Evolutionary conservation across 2,113 vertebrate species (phyloP).

Genomic region (Shinisaurus crocodilurus): DNA sequence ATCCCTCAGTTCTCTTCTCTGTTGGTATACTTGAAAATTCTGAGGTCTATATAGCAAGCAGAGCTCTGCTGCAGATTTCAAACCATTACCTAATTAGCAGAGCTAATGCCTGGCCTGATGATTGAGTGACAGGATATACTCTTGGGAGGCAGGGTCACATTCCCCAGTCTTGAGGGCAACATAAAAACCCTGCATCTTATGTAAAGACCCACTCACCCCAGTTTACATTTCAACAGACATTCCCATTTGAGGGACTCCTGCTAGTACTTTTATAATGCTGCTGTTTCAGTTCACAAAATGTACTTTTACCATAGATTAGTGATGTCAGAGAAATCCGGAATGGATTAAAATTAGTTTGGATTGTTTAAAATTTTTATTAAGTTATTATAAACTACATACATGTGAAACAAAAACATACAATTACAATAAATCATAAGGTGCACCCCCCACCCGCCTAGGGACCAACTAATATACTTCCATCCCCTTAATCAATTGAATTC

Average conservation of each 20-base stretch:
- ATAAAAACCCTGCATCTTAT: neutral
- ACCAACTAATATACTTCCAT: too few relatives aligned
- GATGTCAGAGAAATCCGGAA: too few relatives aligned
- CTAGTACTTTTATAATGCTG: neutral
- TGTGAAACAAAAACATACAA: too few relatives aligned
- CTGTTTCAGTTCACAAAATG: constrained; percentile 51
- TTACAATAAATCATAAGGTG: too few relatives aligned
- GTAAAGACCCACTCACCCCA: neutral
- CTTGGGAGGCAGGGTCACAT: neutral
- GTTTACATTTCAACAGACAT: neutral
- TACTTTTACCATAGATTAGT: constrained; percentile 62
- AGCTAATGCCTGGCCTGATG: neutral
- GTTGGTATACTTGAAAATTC: neutral
- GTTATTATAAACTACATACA: too few relatives aligned
- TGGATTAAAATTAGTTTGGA: too few relatives aligned
- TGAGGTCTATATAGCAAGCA: neutral
- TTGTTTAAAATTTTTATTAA: too few relatives aligned
- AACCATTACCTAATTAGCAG: neutral
- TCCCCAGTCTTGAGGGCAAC: neutral
- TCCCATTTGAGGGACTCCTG: neutral
- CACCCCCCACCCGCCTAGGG: too few relatives aligned
- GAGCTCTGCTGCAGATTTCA: neutral
- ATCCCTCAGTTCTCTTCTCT: neutral
- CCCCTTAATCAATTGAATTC: too few relatives aligned
- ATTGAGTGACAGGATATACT: neutral